phyloP scores from a whole-genome alignment of 2,888 invertebrate genomes.

The Caenorhabditis sp. region DNA sequence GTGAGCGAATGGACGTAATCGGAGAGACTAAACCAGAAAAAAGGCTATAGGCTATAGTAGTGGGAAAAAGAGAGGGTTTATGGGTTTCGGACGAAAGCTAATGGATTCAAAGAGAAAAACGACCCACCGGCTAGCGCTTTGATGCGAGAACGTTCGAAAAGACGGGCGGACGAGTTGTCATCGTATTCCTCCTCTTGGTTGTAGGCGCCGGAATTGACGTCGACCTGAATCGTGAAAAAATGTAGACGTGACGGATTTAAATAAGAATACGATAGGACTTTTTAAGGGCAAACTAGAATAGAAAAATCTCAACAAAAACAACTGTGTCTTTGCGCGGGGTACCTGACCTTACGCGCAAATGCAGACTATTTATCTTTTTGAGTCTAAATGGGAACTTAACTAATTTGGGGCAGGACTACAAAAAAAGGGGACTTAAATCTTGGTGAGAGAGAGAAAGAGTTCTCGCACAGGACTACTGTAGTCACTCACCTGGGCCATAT shows the following conservation, averaged over 20 bases:
- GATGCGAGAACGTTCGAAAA: conserved; percentile 98
- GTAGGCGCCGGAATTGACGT: conserved; percentile 60
- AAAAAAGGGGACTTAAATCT: too few relatives aligned
- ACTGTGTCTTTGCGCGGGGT: too few relatives aligned
- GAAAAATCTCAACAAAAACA: too few relatives aligned
- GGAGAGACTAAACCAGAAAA: conserved; percentile 1
- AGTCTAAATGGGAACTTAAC: too few relatives aligned
- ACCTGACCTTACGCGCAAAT: too few relatives aligned
- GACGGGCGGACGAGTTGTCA: conserved; percentile 98
- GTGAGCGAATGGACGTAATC: too few relatives aligned
- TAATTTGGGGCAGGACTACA: too few relatives aligned
- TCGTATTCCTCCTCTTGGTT: conserved; percentile 89
- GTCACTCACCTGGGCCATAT: conserved; percentile 55
- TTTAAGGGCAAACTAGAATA: neutral
- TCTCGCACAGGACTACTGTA: too few relatives aligned
- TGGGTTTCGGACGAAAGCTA: conserved; percentile 25
- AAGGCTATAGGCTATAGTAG: conserved; percentile 5
- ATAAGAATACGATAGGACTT: neutral
- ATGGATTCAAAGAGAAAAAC: conserved; percentile 20
- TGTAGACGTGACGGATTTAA: neutral
- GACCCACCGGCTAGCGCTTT: conserved; percentile 93
- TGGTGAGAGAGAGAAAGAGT: too few relatives aligned
- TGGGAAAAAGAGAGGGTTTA: conserved; percentile 20
- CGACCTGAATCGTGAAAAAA: conserved; percentile 33
- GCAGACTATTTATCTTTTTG: too few relatives aligned